Base-by-base conservation (phyloP, 2,797 vertebrate genomes). In the Aythya fuligula region DNA sequence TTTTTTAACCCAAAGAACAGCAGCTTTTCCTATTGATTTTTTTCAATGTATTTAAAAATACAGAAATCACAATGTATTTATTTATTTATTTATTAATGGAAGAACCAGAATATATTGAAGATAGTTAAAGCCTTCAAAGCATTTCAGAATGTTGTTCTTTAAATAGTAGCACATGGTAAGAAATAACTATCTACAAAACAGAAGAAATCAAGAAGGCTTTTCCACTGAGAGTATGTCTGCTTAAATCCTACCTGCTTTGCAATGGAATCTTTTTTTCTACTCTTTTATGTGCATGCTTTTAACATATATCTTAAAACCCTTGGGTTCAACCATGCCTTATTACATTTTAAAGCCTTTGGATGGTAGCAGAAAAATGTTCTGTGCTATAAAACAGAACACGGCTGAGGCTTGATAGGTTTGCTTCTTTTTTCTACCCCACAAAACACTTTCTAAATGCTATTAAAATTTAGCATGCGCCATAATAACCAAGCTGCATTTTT, bases 401-500 rank as follows among this genome's bases (percentile, higher is more conserved):
- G 97, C 91, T 94, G 97, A 97, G 96, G 95, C 97, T 96, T 97
- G 98, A 98, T 98, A 96, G 96, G 96, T 95, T 96, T 97, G 93
- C 96, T 97, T 97, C 97, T 97, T 96, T 97, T 97, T 97, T 96
- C 97, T 97, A 98, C 97, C 96, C 97, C 95, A 97, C 97, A 98
- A 98, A 98, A 97, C 4, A 86, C 97, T 97, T 98, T 94, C 97
- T 98, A 98, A 98, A 98, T 91, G 98, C 97, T 97, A 97, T 98
- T 98, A 98, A 98, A 98, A 98, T 98, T 97, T 98, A 98, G 97
- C 97, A 95, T 97, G 96, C 53, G 0, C 97, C 95, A 56, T 97
- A 97, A 97, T 97, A 98, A 94, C 97, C 93, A 87, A 94, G 96
- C 95, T 84, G 95, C 96, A 96, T 97, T 97, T 97, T 94, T 95